A percentile compares a stretch with the other conserved stretches of the same genome.
phyloP scores from a whole-genome alignment of 2,888 invertebrate species.

The Orthosia gracilis region DNA sequence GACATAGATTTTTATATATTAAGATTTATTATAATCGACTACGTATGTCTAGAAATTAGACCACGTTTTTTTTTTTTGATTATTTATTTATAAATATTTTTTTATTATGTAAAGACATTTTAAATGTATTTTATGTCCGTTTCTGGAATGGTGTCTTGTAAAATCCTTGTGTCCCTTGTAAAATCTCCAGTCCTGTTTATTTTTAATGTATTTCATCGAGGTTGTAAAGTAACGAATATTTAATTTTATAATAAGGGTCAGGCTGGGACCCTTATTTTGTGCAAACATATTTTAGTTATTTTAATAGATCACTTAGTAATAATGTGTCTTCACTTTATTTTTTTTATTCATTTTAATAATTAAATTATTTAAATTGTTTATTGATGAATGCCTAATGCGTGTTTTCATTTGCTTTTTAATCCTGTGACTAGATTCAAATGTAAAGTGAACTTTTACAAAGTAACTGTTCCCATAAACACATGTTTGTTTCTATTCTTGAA shows the following conservation, averaged over 20 bases:
- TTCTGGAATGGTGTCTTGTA: slow-evolving; percentile 68
- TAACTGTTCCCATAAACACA: neutral
- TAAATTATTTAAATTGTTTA: slow-evolving; percentile 48
- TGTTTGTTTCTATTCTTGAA: slow-evolving; percentile 1
- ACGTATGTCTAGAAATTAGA: slow-evolving; percentile 34
- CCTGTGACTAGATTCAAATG: slow-evolving; percentile 44
- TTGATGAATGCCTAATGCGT: slow-evolving; percentile 43
- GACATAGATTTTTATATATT: slow-evolving; percentile 63
- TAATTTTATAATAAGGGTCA: slow-evolving; percentile 8
- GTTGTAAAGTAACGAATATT: slow-evolving; percentile 30
- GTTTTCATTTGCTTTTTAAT: slow-evolving; percentile 51
- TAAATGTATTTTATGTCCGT: slow-evolving; percentile 44
- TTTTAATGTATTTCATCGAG: slow-evolving; percentile 11
- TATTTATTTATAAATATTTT: slow-evolving; percentile 31
- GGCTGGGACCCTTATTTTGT: slow-evolving; percentile 44
- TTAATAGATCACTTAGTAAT: slow-evolving; percentile 12
- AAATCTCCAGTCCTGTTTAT: slow-evolving; percentile 12
- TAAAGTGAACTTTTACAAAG: slow-evolving; percentile 27
- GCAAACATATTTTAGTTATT: slow-evolving; percentile 50
- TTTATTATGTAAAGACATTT: slow-evolving; percentile 44
- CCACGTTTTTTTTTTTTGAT: slow-evolving; percentile 15
- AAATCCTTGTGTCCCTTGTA: slow-evolving; percentile 33
- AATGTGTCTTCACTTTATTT: slow-evolving; percentile 42
- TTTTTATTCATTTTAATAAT: slow-evolving; percentile 20
- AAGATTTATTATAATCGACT: slow-evolving; percentile 40